A percentile compares a stretch with the other conserved stretches of the same genome.
Conservation (phyloP, 2,888 invertebrate species). For the Caenorhabditis uteleia region DNA sequence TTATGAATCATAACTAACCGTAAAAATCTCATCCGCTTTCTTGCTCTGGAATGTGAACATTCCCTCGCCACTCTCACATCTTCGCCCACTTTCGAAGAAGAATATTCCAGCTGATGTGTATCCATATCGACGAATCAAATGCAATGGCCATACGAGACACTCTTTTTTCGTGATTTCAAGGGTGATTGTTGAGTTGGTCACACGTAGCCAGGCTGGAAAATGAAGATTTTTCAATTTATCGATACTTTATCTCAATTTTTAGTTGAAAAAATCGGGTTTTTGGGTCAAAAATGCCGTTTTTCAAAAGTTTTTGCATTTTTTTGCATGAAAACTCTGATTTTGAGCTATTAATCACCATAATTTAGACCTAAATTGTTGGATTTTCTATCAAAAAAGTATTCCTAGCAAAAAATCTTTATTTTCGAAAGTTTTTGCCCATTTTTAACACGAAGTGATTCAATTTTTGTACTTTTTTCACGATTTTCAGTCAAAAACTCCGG, state of each 20-base stretch:
- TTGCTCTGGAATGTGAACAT: conserved; percentile 66
- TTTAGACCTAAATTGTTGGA: no score
- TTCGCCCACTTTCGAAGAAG: conserved; percentile 65
- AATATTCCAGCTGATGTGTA: conserved; percentile 65
- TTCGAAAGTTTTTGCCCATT: no score
- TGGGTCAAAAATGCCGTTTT: no score
- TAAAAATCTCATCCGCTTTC: conserved; percentile 64
- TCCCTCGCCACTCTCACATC: conserved; percentile 67
- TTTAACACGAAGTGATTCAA: no score
- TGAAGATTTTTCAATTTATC: neutral
- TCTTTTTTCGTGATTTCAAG: conserved; percentile 53
- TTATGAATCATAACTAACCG: conserved; percentile 41
- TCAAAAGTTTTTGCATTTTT: no score
- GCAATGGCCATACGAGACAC: conserved; percentile 59
- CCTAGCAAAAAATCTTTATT: no score
- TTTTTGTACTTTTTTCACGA: no score
- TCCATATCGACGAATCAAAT: conserved; percentile 63
- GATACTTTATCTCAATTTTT: neutral
- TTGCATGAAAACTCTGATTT: no score
- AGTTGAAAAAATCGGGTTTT: neutral
- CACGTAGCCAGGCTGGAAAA: conserved; percentile 56
- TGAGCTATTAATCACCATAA: no score
- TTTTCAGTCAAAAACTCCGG: no score
- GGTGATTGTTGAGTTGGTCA: conserved; percentile 42
- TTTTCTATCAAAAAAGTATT: no score